These are phyloP conservation scores for Ceraclea dissimilis DNA, from an alignment of 2,888 invertebrate species.

Conservation along the genomic window DNA sequence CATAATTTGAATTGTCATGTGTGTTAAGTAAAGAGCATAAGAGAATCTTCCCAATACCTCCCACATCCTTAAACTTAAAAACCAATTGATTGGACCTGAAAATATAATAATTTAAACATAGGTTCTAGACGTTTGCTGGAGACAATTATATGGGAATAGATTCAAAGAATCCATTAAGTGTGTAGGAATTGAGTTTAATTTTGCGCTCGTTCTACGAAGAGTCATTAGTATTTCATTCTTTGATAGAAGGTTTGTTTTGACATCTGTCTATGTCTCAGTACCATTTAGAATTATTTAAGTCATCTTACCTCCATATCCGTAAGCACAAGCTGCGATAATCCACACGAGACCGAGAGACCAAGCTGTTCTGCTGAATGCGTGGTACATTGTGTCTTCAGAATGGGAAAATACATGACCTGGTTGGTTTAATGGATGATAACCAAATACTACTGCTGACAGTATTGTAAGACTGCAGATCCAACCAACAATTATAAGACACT, in stretches of 20 bases:
- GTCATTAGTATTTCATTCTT: too few relatives aligned
- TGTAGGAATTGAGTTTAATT: too few relatives aligned
- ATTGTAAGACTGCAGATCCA: conserved; percentile 13
- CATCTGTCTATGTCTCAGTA: too few relatives aligned
- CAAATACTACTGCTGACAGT: conserved; percentile 9
- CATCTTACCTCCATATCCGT: conserved; percentile 20
- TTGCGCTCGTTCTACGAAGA: too few relatives aligned
- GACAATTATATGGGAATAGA: too few relatives aligned
- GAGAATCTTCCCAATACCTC: conserved; percentile 47
- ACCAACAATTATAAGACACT: conserved; percentile 4
- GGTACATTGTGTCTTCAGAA: conserved; percentile 7
- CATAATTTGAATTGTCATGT: conserved; percentile 33
- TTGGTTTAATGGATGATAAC: conserved; percentile 8
- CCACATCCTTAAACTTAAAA: conserved; percentile 44
- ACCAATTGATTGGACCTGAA: conserved; percentile 45
- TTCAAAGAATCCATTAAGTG: too few relatives aligned
- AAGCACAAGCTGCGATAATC: conserved; percentile 15
- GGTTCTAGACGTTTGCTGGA: too few relatives aligned
- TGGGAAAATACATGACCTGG: not conserved
- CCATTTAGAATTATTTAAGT: too few relatives aligned
- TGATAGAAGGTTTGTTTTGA: too few relatives aligned
- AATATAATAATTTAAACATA: too few relatives aligned
- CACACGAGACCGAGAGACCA: conserved; percentile 17
- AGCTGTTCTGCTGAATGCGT: conserved; percentile 12
- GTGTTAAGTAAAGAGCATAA: conserved; percentile 48